Percentiles rank a stretch among this genome's conserved stretches.
Evolutionary conservation across 2,113 vertebrate species (phyloP).

Genomic region (Gadus macrocephalus): DNA sequence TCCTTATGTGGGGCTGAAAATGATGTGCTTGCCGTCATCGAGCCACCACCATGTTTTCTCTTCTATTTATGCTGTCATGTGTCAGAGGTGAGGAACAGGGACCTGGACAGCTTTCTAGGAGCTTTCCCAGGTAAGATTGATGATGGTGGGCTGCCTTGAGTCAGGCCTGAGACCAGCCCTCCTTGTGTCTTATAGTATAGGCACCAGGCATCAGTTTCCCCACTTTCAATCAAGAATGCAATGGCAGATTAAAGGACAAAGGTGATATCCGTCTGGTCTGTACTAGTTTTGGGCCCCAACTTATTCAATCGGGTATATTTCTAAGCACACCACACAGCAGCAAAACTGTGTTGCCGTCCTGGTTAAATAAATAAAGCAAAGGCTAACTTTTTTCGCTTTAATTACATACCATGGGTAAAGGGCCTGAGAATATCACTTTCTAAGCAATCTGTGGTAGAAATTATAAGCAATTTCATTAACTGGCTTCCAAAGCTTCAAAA

Average conservation of each 20-base stretch:
- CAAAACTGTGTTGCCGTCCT: neutral
- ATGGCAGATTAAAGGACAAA: slow-evolving; percentile 65
- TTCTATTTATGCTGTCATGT: slow-evolving; percentile 57
- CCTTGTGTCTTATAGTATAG: slow-evolving; percentile 41
- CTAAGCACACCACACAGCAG: slow-evolving; percentile 24
- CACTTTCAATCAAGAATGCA: slow-evolving; percentile 49
- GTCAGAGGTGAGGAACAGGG: slow-evolving; percentile 36
- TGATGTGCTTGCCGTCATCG: slow-evolving; percentile 42
- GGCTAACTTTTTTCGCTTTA: no score
- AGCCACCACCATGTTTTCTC: slow-evolving; percentile 49
- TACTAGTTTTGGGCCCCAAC: slow-evolving; percentile 32
- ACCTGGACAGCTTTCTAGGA: slow-evolving; percentile 48
- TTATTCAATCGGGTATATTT: slow-evolving; percentile 55
- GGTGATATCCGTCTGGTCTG: slow-evolving; percentile 53
- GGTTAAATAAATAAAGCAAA: no score
- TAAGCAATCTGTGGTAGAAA: no score
- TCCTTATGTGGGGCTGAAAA: slow-evolving; percentile 25
- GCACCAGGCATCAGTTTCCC: slow-evolving; percentile 50
- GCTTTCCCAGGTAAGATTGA: slow-evolving; percentile 49
- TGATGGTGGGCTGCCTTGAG: slow-evolving; percentile 48
- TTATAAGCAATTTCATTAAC: no score
- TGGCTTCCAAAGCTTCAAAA: no score
- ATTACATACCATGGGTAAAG: no score
- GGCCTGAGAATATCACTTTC: no score
- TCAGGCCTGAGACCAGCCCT: slow-evolving; percentile 35